phyloP scores from a whole-genome alignment of 1,140 invertebrate genomes.

The Aphis gossypii region DNA sequence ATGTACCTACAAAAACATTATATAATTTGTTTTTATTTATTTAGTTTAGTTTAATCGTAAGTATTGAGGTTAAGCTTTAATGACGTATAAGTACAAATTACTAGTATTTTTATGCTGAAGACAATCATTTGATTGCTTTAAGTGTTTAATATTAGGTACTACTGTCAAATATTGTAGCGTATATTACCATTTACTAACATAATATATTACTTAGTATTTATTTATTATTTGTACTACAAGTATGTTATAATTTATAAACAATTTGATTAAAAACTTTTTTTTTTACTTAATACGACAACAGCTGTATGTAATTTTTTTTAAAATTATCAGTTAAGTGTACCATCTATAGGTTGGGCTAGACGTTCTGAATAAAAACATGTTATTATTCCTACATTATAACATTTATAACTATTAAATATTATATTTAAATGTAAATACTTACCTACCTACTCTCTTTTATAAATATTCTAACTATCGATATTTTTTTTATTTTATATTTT shows the following conservation, averaged over 20 bases:
- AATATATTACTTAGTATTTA: neutral
- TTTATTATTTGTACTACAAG: neutral
- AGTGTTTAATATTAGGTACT: neutral
- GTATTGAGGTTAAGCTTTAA: neutral
- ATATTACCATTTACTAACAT: too few relatives aligned
- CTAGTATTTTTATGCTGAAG: neutral
- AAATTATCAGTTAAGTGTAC: neutral
- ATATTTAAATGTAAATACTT: neutral
- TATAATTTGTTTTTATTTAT: neutral
- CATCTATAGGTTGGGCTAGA: neutral
- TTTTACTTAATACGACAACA: neutral
- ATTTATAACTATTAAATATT: neutral
- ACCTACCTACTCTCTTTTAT: neutral
- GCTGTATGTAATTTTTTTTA: neutral
- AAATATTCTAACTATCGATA: too few relatives aligned
- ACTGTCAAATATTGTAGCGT: neutral
- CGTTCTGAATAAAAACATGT: neutral
- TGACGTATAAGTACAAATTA: neutral
- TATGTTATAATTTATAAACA: neutral
- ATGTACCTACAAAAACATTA: neutral
- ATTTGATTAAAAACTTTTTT: neutral
- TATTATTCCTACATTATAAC: neutral
- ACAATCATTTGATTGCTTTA: neutral
- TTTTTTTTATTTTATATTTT: neutral
- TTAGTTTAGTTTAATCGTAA: neutral